Conservation (phyloP, 2,113 vertebrate genomes). For the Riparia riparia region DNA sequence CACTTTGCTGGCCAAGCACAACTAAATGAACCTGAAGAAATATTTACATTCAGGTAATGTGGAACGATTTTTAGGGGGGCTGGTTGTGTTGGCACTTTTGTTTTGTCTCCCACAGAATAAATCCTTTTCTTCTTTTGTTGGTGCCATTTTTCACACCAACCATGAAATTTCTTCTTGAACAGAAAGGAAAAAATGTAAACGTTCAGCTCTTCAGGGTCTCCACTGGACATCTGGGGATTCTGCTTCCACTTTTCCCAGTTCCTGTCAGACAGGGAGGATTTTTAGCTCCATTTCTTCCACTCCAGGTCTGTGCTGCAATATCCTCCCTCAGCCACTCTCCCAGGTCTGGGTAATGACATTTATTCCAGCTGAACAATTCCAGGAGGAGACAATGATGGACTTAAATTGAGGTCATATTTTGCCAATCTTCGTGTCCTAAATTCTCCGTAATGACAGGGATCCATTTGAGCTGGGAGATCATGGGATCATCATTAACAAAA, state of each 20-base stretch:
- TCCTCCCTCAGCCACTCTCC: not conserved
- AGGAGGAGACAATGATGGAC: slow-evolving; percentile 33
- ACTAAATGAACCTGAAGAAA: not conserved
- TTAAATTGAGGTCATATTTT: slow-evolving; percentile 33
- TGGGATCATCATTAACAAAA: not conserved
- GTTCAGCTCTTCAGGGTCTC: not conserved
- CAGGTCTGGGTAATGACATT: slow-evolving; percentile 1
- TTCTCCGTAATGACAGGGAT: not conserved
- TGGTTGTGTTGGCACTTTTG: not conserved
- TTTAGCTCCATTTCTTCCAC: not conserved
- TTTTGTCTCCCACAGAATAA: not conserved
- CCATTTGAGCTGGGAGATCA: not conserved
- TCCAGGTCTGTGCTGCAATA: not conserved
- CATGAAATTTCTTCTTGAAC: not conserved
- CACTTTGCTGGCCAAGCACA: not conserved
- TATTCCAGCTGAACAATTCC: slow-evolving; percentile 38
- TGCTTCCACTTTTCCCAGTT: not conserved
- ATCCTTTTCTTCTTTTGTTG: not conserved
- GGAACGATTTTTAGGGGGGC: not conserved
- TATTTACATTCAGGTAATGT: not conserved
- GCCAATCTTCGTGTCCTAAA: not conserved
- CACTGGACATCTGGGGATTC: not conserved
- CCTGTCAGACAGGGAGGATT: not conserved
- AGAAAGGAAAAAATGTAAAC: fast-evolving
- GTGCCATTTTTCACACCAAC: not conserved